Base-by-base conservation (phyloP, 2,113 vertebrate genomes). In the Cheilinus undulatus region DNA sequence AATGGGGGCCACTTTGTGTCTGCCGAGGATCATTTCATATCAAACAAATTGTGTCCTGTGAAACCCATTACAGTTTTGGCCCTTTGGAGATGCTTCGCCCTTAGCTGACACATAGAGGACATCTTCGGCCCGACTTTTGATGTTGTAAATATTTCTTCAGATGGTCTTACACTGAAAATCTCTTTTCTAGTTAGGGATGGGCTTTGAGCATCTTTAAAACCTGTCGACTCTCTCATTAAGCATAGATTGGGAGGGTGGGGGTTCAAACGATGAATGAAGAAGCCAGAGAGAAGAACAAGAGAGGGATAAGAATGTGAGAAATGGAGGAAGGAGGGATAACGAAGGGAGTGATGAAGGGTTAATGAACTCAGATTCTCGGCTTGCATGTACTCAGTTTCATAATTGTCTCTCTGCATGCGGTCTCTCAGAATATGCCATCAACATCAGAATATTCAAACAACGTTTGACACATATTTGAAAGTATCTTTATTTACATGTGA, bases 1-100 rank as follows among this genome's bases (percentile, higher is more conserved):
- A 97, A 97, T 97, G 95, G 96, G 95, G 96, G 95, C 96, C 96
- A 97, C 97, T 97, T 97, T 98, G 97, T 97, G 97, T 90, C 91
- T 91, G 89, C 81, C 26, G 87, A 87, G 88, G 90, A 92, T 91
- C 89, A 92, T 91, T 97, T 97, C 95, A 97, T 97, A 97, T 97
- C 96, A 96, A 97, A 97, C 96, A 97, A 97, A 97, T 97, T 96
- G 96, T 92, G 89, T 92, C 86, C 84, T 90, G 85, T 87, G 89
- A 91, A 91, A 90, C 86, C 86, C 91, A 90, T 92, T 92, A 90
- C 88, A 89, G 81, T 86, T 90, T 82, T 77, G 87, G 85, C 83
- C 87, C 88, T 89, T 90, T 88, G 86, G 90, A 88, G 89, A 88
- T 88, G 83, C 66, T 88, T 90, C 42, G 86, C 88, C 88, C 90